These are phyloP conservation scores for Drosophila tsacasi DNA, from an alignment of 1,140 invertebrate genomes.

Conservation along the genomic window DNA sequence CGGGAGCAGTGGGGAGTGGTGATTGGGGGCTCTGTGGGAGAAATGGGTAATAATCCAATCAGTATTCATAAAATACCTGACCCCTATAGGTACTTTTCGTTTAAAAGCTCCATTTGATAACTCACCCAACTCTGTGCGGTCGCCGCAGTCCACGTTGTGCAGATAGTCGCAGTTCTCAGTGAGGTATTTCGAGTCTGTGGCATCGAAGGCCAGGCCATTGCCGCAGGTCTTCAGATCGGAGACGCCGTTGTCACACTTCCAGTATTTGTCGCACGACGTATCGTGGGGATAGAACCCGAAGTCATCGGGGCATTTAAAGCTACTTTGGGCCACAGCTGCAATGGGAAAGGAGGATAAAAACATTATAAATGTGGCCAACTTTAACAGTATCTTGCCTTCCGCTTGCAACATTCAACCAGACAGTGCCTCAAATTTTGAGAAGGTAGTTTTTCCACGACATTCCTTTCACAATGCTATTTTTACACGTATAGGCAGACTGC, in stretches of 20 bases:
- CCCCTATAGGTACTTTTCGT: not conserved
- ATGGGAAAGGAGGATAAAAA: conserved; percentile 9
- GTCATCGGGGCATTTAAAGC: conserved; percentile 97
- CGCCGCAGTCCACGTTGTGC: conserved; percentile 97
- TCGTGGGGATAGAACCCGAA: conserved; percentile 97
- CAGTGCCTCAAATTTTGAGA: not conserved
- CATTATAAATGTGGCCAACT: not conserved
- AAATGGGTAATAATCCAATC: not conserved
- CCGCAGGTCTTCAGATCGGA: conserved; percentile 96
- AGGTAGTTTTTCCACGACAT: not conserved
- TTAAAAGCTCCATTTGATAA: not conserved
- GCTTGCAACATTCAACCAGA: not conserved
- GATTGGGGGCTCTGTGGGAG: conserved; percentile 91
- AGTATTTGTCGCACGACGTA: conserved; percentile 96
- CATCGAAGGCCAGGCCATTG: conserved; percentile 96
- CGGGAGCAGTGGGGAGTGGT: conserved; percentile 93
- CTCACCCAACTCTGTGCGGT: conserved; percentile 93
- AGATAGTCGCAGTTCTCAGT: conserved; percentile 98
- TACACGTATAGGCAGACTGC: not conserved
- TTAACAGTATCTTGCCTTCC: not conserved
- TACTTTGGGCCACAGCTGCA: conserved; percentile 90
- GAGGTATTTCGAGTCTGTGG: conserved; percentile 94
- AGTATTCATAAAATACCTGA: too few relatives aligned
- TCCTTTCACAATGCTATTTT: not conserved
- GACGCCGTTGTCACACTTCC: conserved; percentile 96